phyloP scores from a whole-genome alignment of 2,888 invertebrate genomes.

The Sminthurides aquaticus region DNA sequence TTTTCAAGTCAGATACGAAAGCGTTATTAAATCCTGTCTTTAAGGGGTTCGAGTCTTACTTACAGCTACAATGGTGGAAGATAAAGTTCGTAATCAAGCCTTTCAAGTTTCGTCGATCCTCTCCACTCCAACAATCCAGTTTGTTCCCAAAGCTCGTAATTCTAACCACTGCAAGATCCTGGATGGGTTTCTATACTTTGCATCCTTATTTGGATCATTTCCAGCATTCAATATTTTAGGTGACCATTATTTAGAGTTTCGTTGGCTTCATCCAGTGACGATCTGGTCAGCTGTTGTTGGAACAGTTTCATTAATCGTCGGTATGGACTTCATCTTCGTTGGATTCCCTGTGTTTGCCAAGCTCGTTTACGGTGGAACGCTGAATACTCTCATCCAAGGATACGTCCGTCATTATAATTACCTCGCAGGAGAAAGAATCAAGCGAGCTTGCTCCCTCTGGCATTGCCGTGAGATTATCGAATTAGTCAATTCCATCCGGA shows the following conservation, averaged over 20 bases:
- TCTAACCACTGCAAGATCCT: neutral
- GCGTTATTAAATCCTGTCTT: too few species aligned
- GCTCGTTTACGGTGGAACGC: neutral
- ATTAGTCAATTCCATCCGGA: neutral
- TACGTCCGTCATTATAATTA: neutral
- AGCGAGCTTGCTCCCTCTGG: neutral
- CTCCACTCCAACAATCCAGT: too few species aligned
- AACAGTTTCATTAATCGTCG: neutral
- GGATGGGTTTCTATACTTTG: neutral
- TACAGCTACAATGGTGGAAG: too few species aligned
- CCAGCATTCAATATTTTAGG: neutral
- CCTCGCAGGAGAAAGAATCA: neutral
- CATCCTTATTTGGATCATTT: neutral
- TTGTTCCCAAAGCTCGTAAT: too few species aligned
- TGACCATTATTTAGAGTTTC: neutral
- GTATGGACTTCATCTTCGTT: neutral
- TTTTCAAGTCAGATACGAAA: too few species aligned
- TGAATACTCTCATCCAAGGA: neutral
- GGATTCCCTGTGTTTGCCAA: neutral
- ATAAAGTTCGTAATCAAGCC: too few species aligned
- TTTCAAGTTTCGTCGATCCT: too few species aligned
- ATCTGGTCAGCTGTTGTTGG: neutral
- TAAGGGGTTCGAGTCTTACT: too few species aligned
- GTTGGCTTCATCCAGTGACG: neutral
- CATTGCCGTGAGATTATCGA: neutral